Evolutionary conservation across 2,113 vertebrate genomes (phyloP), one percentile per base, ranked within the genome.

Genomic region (Hypanus sabinus): DNA sequence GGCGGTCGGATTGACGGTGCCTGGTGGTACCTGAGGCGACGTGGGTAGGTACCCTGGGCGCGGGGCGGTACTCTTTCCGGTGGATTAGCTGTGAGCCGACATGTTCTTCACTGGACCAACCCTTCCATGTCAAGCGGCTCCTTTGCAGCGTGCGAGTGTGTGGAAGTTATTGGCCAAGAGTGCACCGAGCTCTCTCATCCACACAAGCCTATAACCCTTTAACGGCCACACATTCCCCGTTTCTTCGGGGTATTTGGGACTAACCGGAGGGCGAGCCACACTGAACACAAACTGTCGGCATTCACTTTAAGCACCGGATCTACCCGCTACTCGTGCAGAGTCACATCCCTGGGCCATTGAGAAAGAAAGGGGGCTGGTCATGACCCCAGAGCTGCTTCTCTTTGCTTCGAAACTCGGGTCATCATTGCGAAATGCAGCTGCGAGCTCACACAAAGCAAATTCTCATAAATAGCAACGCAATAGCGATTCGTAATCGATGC

Each of bases 21-120:
- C 93, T 99, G 99, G 98, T 99, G 98, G 98, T 99, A 97, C 96
- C 97, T 99, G 27, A 96, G 98, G 0, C 97, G 98, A 62, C 94
- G 98, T 94, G 99, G 99, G 99, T 99, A 95, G 95, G 96, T 24
- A 93, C 70, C 18, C 46, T 46, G 46, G 46, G 46, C 46, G 46
- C 3, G 46, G 46, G 46, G 46, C 4, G 46, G 4, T 46, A 46
- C 46, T 46, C 46, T 3, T 3, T 46, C 2, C 4, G 46, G 46
- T 46, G 46, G 46, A 46, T 3, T 46, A 46, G 46, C 46, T 46
- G 2, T 11, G 46, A 62, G 30, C 75, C 38, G 0, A 0, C 12
- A 22, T 3, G 46, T 11, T 68, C 65, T 16, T 10, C 3, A 68
- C 65, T 68, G 10, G 65, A 16, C 65, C 65, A 68, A 10, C 16